Percentiles rank a stretch among this genome's conserved stretches.
Evolutionary conservation across 2,797 vertebrate genomes (phyloP).

Genomic region (Enteromius mattozi): DNA sequence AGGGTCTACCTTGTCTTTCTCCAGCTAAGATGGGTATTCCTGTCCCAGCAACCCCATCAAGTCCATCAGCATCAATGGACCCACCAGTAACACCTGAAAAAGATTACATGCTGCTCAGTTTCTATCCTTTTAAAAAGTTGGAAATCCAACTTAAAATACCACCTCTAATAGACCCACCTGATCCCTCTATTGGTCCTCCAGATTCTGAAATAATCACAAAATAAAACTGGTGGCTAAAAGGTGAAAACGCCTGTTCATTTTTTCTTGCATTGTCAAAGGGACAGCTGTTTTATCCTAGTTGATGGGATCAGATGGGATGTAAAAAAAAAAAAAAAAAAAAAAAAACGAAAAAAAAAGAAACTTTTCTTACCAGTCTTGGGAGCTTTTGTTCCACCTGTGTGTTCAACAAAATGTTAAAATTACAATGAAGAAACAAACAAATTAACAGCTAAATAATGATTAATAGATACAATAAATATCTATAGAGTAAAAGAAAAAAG

Average conservation of each 20-base stretch:
- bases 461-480: neutral
- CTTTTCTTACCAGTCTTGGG: conserved; percentile 51
- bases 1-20: conserved; percentile 72
- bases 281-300: neutral
- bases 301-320: neutral
- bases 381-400: conserved; percentile 54
- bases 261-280: neutral
- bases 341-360: neutral
- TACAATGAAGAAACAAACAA: neutral
- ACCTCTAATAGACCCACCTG: conserved; percentile 70
- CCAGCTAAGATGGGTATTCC: conserved; percentile 76
- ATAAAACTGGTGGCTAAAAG: conserved; percentile 41
- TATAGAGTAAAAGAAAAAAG: neutral
- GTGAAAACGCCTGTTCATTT: neutral
- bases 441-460: neutral
- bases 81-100: conserved; percentile 69
- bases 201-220: conserved; percentile 64
- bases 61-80: conserved; percentile 60
- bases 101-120: conserved; percentile 27
- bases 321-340: neutral
- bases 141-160: conserved; percentile 18
- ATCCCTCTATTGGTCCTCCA: conserved; percentile 74
- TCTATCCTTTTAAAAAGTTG: neutral
- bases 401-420: conserved; percentile 18
- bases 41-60: conserved; percentile 68